phyloP scores from a whole-genome alignment of 2,797 vertebrate genomes.

The Mus minutoides region DNA sequence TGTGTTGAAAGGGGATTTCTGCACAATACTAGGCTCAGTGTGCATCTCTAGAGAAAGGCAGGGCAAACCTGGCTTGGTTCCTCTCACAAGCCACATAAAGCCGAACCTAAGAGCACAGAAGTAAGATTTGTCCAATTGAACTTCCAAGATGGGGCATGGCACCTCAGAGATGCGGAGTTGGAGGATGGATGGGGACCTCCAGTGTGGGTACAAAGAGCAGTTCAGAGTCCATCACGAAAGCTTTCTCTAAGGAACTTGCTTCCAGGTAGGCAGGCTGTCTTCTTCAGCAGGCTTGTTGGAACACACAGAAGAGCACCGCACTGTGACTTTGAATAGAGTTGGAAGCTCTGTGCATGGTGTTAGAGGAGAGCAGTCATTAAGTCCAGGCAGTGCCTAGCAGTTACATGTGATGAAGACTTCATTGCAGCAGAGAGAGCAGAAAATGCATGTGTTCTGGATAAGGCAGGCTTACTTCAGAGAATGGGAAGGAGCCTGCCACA shows the following conservation, averaged over 20 bases:
- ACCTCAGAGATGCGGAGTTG: background rate
- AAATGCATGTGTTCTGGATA: background rate
- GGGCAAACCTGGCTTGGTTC: background rate
- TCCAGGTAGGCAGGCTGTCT: background rate
- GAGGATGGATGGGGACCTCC: background rate
- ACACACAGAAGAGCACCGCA: fast-evolving
- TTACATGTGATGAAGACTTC: background rate
- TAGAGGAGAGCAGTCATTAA: background rate
- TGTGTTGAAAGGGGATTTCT: background rate
- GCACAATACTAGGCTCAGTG: background rate
- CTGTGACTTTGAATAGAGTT: background rate
- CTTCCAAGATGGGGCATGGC: fast-evolving
- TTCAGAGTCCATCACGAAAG: fast-evolving
- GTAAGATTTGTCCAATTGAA: background rate
- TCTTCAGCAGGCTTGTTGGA: background rate
- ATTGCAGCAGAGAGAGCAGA: background rate
- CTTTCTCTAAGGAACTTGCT: background rate
- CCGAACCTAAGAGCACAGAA: too few relatives aligned
- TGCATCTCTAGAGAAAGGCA: background rate
- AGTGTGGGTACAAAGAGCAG: background rate
- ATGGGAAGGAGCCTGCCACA: background rate
- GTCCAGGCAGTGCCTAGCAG: background rate
- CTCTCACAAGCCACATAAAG: background rate
- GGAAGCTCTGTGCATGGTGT: background rate
- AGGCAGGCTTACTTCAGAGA: background rate